Evolutionary conservation across 2,797 vertebrate genomes (phyloP).

Genomic region (Propithecus perrieri): DNA sequence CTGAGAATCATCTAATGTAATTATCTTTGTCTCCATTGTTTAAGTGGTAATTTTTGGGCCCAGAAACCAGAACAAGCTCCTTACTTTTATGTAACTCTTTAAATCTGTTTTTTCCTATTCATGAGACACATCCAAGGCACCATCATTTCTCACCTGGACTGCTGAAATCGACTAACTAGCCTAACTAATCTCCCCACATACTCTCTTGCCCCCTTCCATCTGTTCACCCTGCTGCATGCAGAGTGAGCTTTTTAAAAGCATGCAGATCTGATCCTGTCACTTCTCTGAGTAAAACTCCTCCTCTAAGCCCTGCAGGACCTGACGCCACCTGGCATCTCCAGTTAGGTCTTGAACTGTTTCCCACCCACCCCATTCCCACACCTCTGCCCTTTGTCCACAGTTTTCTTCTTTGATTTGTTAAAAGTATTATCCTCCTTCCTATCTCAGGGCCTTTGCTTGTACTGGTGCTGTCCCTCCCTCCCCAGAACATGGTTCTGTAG

Average conservation of each 20-base stretch:
- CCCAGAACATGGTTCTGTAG: background rate
- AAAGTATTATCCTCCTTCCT: background rate
- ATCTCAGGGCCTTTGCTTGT: background rate
- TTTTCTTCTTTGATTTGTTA: background rate
- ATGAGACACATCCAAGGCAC: background rate
- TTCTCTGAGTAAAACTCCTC: background rate
- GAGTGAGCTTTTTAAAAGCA: background rate
- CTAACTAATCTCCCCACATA: background rate
- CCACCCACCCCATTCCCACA: background rate
- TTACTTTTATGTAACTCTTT: conserved; percentile 5
- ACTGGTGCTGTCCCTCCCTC: background rate
- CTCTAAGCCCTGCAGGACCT: background rate
- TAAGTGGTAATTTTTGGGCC: background rate
- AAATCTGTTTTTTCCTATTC: background rate
- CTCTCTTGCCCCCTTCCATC: background rate
- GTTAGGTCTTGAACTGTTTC: background rate
- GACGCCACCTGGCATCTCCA: background rate
- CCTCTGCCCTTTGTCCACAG: background rate
- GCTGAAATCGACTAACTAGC: background rate
- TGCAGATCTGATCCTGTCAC: background rate
- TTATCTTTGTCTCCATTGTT: conserved; percentile 3
- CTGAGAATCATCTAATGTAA: background rate
- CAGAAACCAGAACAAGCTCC: conserved; percentile 10
- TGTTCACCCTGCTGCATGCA: background rate
- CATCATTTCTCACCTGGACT: conserved; percentile 31